A percentile compares a stretch with the other conserved stretches of the same genome.
Evolutionary conservation across 2,888 invertebrate genomes (phyloP).

Genomic region (Pollenia angustigena): DNA sequence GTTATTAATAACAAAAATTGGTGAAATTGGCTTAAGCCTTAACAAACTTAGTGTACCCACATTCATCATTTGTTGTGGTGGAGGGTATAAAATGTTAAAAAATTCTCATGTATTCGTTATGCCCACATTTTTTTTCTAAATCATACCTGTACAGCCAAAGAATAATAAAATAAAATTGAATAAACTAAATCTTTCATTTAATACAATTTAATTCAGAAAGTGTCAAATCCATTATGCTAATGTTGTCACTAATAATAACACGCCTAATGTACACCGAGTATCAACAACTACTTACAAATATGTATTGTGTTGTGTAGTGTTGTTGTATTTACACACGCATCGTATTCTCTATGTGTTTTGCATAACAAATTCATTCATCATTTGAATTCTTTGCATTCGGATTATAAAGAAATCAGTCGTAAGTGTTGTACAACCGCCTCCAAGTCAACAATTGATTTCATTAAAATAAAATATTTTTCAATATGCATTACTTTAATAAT

Average conservation of each 20-base stretch:
- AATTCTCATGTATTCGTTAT: constrained; percentile 48
- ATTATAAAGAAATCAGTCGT: constrained; percentile 34
- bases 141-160: constrained; percentile 8
- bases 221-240: constrained; percentile 74
- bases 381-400: constrained; percentile 18
- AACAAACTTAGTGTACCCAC: too few relatives aligned
- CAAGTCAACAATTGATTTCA: constrained; percentile 61
- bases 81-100: constrained; percentile 54
- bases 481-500: not conserved
- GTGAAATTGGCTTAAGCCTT: too few relatives aligned
- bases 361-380: constrained; percentile 60
- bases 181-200: constrained; percentile 56
- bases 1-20: too few relatives aligned
- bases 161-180: constrained; percentile 42
- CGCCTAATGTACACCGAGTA: constrained; percentile 62
- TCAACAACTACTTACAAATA: constrained; percentile 16
- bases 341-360: constrained; percentile 68
- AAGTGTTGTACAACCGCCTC: constrained; percentile 15
- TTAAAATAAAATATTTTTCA: constrained; percentile 46
- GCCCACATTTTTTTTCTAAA: constrained; percentile 56
- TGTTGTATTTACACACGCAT: constrained; percentile 41
- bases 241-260: constrained; percentile 73
- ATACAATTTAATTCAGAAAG: constrained; percentile 70
- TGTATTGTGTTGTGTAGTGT: not conserved
- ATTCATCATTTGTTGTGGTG: too few relatives aligned